Conservation (phyloP, 2,797 vertebrate genomes). For the Semaprochilodus insignis region DNA sequence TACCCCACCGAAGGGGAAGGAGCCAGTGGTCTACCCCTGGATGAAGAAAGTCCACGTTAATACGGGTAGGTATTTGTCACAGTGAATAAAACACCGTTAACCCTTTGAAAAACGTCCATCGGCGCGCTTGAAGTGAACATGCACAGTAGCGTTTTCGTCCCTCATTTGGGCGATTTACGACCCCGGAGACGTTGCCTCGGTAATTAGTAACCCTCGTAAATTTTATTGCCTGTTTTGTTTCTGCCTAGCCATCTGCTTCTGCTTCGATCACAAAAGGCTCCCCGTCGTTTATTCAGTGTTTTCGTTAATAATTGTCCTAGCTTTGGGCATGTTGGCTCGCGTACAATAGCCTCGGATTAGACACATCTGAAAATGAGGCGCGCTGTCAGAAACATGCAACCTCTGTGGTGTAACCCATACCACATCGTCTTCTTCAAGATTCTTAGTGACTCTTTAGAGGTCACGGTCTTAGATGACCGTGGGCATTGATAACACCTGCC, state of each 20-base stretch:
- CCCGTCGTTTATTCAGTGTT: conserved; percentile 74
- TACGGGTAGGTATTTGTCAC: conserved; percentile 89
- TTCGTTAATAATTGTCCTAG: conserved; percentile 75
- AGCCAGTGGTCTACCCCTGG: conserved; percentile 90
- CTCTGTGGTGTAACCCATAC: neutral
- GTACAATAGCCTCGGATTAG: conserved; percentile 4
- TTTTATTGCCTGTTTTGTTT: conserved; percentile 91
- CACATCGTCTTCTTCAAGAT: neutral
- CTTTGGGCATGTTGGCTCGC: conserved; percentile 45
- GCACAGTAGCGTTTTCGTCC: conserved; percentile 79
- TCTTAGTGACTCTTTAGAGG: conserved; percentile 51
- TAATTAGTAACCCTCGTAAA: conserved; percentile 98
- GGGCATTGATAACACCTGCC: conserved; percentile 77
- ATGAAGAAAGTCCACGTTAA: conserved; percentile 83
- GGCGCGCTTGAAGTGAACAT: conserved; percentile 83
- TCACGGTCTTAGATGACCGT: conserved; percentile 10
- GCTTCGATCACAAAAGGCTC: conserved; percentile 87
- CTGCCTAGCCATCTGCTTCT: conserved; percentile 91
- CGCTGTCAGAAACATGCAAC: neutral
- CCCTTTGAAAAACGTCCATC: conserved; percentile 64
- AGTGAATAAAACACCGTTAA: conserved; percentile 66
- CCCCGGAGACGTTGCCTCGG: conserved; percentile 93
- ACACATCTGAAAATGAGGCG: conserved; percentile 1
- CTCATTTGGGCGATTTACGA: conserved; percentile 95
- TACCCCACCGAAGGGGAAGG: conserved; percentile 83